Evolutionary conservation across 2,888 invertebrate genomes (phyloP), one percentile per base, ranked within the genome.

Genomic region (Lasioglossum vierecki): DNA sequence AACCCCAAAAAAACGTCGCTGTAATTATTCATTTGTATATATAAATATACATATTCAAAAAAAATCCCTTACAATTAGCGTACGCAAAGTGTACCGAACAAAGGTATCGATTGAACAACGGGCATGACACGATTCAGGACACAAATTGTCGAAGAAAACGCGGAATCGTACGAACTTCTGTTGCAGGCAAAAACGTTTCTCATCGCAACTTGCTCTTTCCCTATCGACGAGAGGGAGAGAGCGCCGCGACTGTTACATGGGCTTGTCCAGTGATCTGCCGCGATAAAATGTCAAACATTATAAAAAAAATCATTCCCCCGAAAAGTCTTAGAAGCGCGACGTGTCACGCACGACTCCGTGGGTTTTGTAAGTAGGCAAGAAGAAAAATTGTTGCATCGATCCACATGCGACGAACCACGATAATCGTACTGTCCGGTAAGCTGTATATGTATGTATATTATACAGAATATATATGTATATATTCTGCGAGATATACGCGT

Each of bases 371-470:
- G 26, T 35, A 30, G 74, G 22, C n/a, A 60, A 74, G n/a, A 70
- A 70, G 22, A 39, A 49, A 53, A 84, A 60, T 68, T 53, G 9
- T 35, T 68, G 9, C 77, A 80, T 60, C 76, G 63, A 84, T 72
- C 79, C 35, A 26, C 30, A 70, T 63, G 82, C 71, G 76, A 84
- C 60, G 78, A 72, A 81, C 75, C 85, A 73, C 76, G 63, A 78
- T 81, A 79, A 79, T 80, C 71, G 76, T 83, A 74, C 77, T 75
- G 85, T 84, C 83, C 82, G 85, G 77, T 79, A 80, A 84, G 80
- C 84, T 80, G 84, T 30, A 18, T 30, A 30, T 63, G 63, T 63
- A 30, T 63, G 63, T 63, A 30, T 63, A 63, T 63, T 63, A 63
- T 30, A 63, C 30, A 63, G 57, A 57, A 57, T n/a, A 57, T 79